Evolutionary conservation across 2,113 vertebrate species (phyloP).

Genomic region (Lophotis ruficrista): DNA sequence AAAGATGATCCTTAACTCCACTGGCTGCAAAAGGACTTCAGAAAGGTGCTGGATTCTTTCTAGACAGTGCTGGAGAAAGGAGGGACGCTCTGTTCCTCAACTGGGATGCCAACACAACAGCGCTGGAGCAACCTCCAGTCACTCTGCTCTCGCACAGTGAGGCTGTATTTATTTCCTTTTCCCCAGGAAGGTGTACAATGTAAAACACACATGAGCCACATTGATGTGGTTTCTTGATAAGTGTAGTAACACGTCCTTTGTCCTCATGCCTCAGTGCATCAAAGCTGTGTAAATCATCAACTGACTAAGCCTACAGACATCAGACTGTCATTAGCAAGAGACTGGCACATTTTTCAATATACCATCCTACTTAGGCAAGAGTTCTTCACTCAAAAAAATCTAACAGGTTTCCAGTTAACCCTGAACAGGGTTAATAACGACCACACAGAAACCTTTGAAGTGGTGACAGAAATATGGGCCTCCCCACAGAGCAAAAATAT

Average conservation of each 20-base stretch:
- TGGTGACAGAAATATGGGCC: background rate
- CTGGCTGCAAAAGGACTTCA: background rate
- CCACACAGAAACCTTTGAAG: background rate
- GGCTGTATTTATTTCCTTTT: background rate
- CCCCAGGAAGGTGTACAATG: background rate
- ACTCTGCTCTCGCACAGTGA: background rate
- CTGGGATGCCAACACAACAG: background rate
- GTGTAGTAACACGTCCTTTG: background rate
- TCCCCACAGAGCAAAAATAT: background rate
- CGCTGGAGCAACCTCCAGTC: rapidly evolving
- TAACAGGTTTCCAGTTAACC: background rate
- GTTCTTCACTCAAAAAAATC: background rate
- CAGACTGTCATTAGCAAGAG: background rate
- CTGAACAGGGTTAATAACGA: background rate
- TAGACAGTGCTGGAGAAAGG: background rate
- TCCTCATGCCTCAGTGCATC: background rate
- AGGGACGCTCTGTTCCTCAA: background rate
- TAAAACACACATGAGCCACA: background rate
- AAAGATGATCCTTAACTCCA: rapidly evolving
- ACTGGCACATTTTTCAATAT: background rate
- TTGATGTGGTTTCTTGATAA: background rate
- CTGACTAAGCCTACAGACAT: background rate
- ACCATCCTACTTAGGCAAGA: background rate
- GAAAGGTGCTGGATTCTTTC: background rate
- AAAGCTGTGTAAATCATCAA: background rate